These are phyloP conservation scores for Aurelia aurita DNA, from an alignment of 30 jellyfish, hydroid and myxozoan genomes.

Conservation along the genomic window DNA sequence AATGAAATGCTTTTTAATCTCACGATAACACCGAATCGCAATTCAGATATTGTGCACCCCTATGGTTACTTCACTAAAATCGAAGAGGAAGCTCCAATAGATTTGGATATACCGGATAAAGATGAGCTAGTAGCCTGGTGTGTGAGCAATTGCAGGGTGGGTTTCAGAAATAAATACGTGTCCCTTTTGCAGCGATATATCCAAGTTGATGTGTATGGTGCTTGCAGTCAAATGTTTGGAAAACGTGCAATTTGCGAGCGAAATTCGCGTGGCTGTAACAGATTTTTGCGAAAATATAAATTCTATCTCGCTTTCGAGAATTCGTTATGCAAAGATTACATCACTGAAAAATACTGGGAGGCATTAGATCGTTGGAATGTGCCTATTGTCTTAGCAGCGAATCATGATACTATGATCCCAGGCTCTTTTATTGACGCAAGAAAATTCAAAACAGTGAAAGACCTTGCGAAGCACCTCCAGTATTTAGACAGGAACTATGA, in stretches of 20 bases:
- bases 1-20: slow-evolving; percentile 67
- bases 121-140: slow-evolving; percentile 57
- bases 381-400: slow-evolving; percentile 83
- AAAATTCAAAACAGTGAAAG: slow-evolving; percentile 41
- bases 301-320: slow-evolving; percentile 81
- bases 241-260: slow-evolving; percentile 43
- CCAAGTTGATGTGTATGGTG: slow-evolving; percentile 70
- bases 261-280: slow-evolving; percentile 41
- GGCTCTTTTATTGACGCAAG: slow-evolving; percentile 75
- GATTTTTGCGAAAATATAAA: slow-evolving; percentile 37
- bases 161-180: slow-evolving; percentile 45
- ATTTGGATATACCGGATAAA: slow-evolving; percentile 20
- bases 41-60: slow-evolving; percentile 72
- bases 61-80: slow-evolving; percentile 59
- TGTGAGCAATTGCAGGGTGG: slow-evolving; percentile 69
- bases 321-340: slow-evolving; percentile 74
- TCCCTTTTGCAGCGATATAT: slow-evolving; percentile 27
- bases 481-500: slow-evolving; percentile 21
- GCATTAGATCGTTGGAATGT: slow-evolving; percentile 71
- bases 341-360: slow-evolving; percentile 87
- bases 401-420: slow-evolving; percentile 66
- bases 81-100: slow-evolving; percentile 4
- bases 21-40: slow-evolving; percentile 75
- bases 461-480: slow-evolving; percentile 55
- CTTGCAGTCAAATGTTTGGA: slow-evolving; percentile 51